phyloP scores from a whole-genome alignment of 2,113 vertebrate species.

The Naja naja region DNA sequence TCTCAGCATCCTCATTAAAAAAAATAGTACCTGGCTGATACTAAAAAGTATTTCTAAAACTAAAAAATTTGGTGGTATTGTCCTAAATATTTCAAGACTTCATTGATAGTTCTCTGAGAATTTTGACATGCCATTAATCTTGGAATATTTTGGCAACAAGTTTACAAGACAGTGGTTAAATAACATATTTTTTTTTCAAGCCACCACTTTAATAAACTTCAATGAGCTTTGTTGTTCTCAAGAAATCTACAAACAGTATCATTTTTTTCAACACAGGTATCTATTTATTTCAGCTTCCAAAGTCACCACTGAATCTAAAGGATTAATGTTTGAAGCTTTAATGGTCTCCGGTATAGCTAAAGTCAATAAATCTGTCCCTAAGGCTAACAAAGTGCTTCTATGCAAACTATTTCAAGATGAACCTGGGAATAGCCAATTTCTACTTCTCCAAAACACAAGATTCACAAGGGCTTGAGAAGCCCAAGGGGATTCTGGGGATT shows the following conservation, averaged over 20 bases:
- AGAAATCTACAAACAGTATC: background rate
- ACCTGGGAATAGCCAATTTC: background rate
- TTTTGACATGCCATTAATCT: slow-evolving; percentile 4
- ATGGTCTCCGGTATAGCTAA: slow-evolving; percentile 38
- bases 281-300: slow-evolving; percentile 20
- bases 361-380: slow-evolving; percentile 39
- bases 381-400: slow-evolving; percentile 13
- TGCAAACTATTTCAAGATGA: background rate
- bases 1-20: background rate
- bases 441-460: slow-evolving; percentile 3
- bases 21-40: background rate
- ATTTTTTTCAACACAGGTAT: slow-evolving; percentile 21
- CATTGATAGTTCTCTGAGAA: slow-evolving; percentile 13
- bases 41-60: background rate
- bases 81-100: slow-evolving; percentile 8
- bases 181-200: slow-evolving; percentile 5
- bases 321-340: slow-evolving; percentile 42
- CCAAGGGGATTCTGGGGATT: background rate
- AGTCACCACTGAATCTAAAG: slow-evolving; percentile 41
- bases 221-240: background rate
- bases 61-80: background rate
- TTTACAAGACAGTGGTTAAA: slow-evolving; percentile 5
- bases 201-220: slow-evolving; percentile 2
- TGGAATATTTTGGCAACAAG: background rate
- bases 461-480: slow-evolving; percentile 9